Evolutionary conservation across 2,113 vertebrate genomes (phyloP).

Genomic region (Pterophyllum scalare): DNA sequence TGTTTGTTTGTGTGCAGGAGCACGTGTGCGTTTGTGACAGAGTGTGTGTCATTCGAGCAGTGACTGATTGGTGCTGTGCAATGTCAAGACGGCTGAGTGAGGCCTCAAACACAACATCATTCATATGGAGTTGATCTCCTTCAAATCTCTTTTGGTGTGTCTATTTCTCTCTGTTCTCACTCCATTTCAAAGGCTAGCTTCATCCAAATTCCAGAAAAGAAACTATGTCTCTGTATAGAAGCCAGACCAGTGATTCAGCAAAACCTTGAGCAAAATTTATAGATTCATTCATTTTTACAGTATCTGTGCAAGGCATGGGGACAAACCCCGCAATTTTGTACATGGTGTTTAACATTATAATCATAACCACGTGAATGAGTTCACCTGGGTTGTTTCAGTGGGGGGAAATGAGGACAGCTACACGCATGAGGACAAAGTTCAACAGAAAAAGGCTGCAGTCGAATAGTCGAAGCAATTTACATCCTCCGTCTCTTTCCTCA

Average conservation of each 20-base stretch:
- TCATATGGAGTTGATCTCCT: slow-evolving; percentile 54
- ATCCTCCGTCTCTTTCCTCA: not conserved
- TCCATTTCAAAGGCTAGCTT: slow-evolving; percentile 11
- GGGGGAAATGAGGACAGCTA: not conserved
- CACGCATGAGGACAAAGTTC: not conserved
- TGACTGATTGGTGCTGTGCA: slow-evolving; percentile 56
- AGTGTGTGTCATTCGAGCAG: slow-evolving; percentile 11
- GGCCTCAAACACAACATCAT: slow-evolving; percentile 57
- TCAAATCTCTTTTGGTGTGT: slow-evolving; percentile 39
- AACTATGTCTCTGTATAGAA: not conserved
- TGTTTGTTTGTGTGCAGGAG: not conserved
- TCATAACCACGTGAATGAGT: not conserved
- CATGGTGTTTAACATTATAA: not conserved
- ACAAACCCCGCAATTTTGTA: not conserved
- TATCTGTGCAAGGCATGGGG: not conserved
- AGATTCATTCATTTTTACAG: not conserved
- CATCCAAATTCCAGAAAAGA: not conserved
- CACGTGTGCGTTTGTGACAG: slow-evolving; percentile 13
- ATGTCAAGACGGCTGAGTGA: slow-evolving; percentile 42
- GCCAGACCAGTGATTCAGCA: not conserved
- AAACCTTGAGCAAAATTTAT: not conserved
- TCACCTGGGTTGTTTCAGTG: not conserved
- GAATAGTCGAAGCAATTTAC: not conserved
- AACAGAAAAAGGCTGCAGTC: not conserved
- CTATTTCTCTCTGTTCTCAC: not conserved